phyloP scores from a whole-genome alignment of 2,888 invertebrate genomes.

The Lithophane ornitopus region DNA sequence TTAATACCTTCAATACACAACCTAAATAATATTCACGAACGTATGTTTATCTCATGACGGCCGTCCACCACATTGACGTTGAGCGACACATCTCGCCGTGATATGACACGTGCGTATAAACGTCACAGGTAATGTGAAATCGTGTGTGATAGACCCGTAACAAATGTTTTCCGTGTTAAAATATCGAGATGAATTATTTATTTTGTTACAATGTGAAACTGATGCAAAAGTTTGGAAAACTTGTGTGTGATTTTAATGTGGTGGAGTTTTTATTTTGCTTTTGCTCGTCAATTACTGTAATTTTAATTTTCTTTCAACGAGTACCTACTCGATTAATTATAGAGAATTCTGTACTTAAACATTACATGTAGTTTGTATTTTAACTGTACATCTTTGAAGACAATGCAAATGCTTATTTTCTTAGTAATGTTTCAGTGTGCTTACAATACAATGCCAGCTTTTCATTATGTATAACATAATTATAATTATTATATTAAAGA shows the following conservation, averaged over 20 bases:
- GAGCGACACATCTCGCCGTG: conserved; percentile 27
- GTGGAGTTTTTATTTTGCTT: background rate
- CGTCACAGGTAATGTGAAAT: conserved; percentile 35
- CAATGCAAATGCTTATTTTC: background rate
- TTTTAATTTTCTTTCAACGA: conserved; percentile 13
- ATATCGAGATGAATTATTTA: conserved; percentile 32
- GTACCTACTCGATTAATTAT: background rate
- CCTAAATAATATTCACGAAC: conserved; percentile 8
- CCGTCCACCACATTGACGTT: conserved; percentile 11
- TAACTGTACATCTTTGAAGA: background rate
- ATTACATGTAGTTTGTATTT: background rate
- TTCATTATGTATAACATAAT: background rate
- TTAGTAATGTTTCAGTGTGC: background rate
- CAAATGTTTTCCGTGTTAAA: conserved; percentile 14
- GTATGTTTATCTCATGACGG: background rate
- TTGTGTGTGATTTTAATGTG: background rate
- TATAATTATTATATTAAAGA: background rate
- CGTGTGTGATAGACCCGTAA: conserved; percentile 10
- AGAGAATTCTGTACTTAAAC: background rate
- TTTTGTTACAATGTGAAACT: background rate
- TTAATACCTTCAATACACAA: background rate
- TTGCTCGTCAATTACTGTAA: background rate
- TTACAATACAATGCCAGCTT: background rate
- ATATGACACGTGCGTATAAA: conserved; percentile 17
- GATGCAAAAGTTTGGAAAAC: background rate